Conservation (phyloP, 2,113 vertebrate genomes). For the Callopanchax toddi region DNA sequence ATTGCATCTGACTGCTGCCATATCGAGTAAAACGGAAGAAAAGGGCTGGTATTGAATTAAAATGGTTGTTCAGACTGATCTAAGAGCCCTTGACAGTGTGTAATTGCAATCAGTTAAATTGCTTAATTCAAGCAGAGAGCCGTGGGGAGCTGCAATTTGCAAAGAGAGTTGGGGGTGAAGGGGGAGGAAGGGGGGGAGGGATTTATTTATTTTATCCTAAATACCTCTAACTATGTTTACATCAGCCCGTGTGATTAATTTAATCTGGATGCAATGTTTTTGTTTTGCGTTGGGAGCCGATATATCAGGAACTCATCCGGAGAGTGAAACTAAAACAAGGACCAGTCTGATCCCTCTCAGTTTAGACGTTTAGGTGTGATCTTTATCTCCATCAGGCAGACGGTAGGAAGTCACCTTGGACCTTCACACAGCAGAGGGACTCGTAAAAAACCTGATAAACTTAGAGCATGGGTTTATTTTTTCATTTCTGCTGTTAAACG, state of each 20-base stretch:
- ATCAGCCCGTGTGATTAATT: constrained; percentile 47
- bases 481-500: too few relatives aligned
- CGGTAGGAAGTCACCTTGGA: too few relatives aligned
- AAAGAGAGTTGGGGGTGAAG: constrained; percentile 15
- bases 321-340: neutral
- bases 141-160: constrained; percentile 41
- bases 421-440: too few relatives aligned
- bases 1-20: constrained; percentile 55
- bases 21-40: constrained; percentile 37
- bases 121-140: constrained; percentile 64
- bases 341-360: too few relatives aligned
- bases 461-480: too few relatives aligned
- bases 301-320: neutral
- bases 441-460: too few relatives aligned
- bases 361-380: too few relatives aligned
- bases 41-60: constrained; percentile 50
- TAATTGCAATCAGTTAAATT: constrained; percentile 74
- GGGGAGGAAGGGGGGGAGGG: neutral
- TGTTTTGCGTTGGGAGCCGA: constrained; percentile 25
- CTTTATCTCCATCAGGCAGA: too few relatives aligned
- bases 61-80: constrained; percentile 58
- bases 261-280: constrained; percentile 25
- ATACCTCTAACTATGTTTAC: constrained; percentile 56
- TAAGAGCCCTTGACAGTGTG: constrained; percentile 64
- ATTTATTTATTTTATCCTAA: constrained; percentile 53